Evolutionary conservation across 1,140 invertebrate genomes (phyloP).

Genomic region (Zaprionus ornatus): DNA sequence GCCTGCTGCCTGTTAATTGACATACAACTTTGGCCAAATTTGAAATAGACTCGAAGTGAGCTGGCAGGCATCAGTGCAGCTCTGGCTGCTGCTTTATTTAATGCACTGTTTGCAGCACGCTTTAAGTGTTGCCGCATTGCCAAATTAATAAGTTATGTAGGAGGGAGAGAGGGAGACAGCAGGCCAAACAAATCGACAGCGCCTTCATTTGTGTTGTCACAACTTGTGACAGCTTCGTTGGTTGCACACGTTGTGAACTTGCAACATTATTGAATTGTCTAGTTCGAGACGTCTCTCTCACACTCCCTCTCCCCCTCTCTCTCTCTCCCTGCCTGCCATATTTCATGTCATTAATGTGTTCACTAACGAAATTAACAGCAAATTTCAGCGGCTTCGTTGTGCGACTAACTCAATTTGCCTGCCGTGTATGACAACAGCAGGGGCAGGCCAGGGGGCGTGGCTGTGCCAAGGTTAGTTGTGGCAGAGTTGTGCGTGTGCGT

Average conservation of each 20-base stretch:
- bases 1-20: conserved; percentile 57
- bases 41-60: conserved; percentile 26
- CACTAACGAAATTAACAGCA: conserved; percentile 76
- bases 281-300: conserved; percentile 27
- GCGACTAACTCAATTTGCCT: conserved; percentile 71
- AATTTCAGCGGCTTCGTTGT: conserved; percentile 67
- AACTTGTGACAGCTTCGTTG: conserved; percentile 14
- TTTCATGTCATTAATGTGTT: conserved; percentile 63
- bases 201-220: conserved; percentile 4
- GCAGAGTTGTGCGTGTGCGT: background rate
- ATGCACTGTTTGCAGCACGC: background rate
- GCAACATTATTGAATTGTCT: conserved; percentile 22
- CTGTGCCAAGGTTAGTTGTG: background rate
- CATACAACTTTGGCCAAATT: conserved; percentile 50
- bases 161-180: background rate
- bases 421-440: conserved; percentile 9
- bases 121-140: conserved; percentile 45
- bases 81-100: conserved; percentile 16
- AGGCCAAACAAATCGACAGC: background rate
- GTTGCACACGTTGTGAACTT: conserved; percentile 2
- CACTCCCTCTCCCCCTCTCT: background rate
- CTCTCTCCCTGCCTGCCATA: conserved; percentile 14
- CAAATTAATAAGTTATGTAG: background rate
- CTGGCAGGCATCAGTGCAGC: background rate
- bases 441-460: background rate